Conservation (phyloP, 2,888 invertebrate species). For the Malacosoma neustria region DNA sequence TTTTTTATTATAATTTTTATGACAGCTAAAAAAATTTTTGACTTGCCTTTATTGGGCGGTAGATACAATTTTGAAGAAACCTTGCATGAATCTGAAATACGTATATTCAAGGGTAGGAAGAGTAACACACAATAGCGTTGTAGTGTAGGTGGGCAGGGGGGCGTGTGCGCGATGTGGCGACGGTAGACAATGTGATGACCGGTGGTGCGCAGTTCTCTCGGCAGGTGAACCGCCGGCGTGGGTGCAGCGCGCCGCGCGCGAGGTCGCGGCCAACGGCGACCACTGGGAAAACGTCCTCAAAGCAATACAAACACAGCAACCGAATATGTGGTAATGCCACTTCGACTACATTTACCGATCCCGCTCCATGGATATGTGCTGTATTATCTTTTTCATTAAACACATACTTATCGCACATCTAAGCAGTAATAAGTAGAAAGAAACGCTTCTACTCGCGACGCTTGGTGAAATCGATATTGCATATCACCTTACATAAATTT, state of each 20-base stretch:
- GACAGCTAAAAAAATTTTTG: no score
- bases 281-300: slow-evolving; percentile 79
- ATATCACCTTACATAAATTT: no score
- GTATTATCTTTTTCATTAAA: slow-evolving; percentile 59
- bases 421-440: slow-evolving; percentile 17
- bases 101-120: background rate
- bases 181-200: slow-evolving; percentile 56
- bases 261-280: slow-evolving; percentile 78
- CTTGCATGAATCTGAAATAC: no score
- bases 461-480: no score
- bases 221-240: slow-evolving; percentile 63
- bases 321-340: slow-evolving; percentile 73
- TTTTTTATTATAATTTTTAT: no score
- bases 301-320: slow-evolving; percentile 69
- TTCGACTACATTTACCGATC: slow-evolving; percentile 24
- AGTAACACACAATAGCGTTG: background rate
- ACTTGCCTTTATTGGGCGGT: no score
- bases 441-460: no score
- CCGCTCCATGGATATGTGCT: slow-evolving; percentile 54
- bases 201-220: slow-evolving; percentile 74
- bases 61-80: no score
- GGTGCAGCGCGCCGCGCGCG: slow-evolving; percentile 70
- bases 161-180: slow-evolving; percentile 5
- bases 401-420: no score
- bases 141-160: background rate